Conservation (phyloP, 2,888 invertebrate species). For the Cactoblastis cactorum region DNA sequence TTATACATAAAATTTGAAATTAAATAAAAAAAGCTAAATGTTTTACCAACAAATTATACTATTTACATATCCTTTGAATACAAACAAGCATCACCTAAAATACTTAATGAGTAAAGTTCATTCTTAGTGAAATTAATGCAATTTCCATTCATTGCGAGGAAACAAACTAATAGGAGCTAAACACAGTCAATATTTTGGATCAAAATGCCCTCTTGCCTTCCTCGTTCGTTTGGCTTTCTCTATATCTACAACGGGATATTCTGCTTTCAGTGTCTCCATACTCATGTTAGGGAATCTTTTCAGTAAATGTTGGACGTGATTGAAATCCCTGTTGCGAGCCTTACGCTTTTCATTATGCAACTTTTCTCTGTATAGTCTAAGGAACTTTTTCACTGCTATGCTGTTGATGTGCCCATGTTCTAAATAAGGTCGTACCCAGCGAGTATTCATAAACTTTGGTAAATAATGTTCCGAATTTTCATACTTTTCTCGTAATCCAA, state of each 20-base stretch:
- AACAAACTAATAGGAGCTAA: too few species aligned
- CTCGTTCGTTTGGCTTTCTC: constrained; percentile 80
- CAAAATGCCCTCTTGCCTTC: constrained; percentile 81
- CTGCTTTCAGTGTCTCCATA: constrained; percentile 82
- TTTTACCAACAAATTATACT: too few species aligned
- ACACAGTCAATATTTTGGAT: constrained; percentile 57
- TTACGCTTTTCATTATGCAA: constrained; percentile 76
- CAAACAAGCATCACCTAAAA: too few species aligned
- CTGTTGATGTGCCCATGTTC: constrained; percentile 76
- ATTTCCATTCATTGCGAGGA: too few species aligned
- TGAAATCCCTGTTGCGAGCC: constrained; percentile 81
- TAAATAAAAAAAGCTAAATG: too few species aligned
- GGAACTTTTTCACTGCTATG: constrained; percentile 79
- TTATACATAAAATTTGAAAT: too few species aligned
- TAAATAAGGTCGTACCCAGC: constrained; percentile 80
- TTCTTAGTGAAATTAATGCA: too few species aligned
- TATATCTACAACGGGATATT: constrained; percentile 88
- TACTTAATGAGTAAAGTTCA: too few species aligned
- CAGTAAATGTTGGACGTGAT: constrained; percentile 84
- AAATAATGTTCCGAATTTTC: constrained; percentile 80
- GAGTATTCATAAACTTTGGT: constrained; percentile 83
- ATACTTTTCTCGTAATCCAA: constrained; percentile 81
- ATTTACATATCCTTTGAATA: too few species aligned
- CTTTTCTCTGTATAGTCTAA: constrained; percentile 82
- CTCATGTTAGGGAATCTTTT: constrained; percentile 89